Conservation (phyloP, 2,888 invertebrate genomes). For the Stenodera caucasica region DNA sequence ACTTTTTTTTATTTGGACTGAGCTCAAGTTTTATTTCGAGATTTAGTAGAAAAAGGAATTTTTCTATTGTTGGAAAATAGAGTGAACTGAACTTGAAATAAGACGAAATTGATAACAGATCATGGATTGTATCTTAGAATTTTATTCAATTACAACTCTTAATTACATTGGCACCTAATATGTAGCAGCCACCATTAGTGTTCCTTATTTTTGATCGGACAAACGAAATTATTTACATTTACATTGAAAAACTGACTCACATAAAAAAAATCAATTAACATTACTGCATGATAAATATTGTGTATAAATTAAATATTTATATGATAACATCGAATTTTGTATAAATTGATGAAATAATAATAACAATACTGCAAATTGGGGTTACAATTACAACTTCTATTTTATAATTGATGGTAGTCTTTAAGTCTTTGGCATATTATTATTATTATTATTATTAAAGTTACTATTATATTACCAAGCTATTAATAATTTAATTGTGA, state of each 20-base stretch:
- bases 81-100: too few species aligned
- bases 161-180: constrained; percentile 45
- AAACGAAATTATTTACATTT: constrained; percentile 38
- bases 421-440: background rate
- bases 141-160: constrained; percentile 33
- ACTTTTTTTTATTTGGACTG: too few species aligned
- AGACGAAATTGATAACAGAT: too few species aligned
- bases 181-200: constrained; percentile 41
- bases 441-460: background rate
- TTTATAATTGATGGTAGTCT: constrained; percentile 11
- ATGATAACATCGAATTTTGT: constrained; percentile 14
- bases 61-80: too few species aligned
- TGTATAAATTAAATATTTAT: constrained; percentile 16
- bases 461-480: too few species aligned
- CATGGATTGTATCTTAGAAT: constrained; percentile 6
- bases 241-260: constrained; percentile 12
- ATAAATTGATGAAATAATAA: background rate
- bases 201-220: background rate
- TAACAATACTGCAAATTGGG: constrained; percentile 18
- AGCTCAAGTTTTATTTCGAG: too few species aligned
- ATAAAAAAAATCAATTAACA: background rate
- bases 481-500: too few species aligned
- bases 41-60: too few species aligned
- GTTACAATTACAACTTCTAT: background rate
- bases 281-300: constrained; percentile 17